These are phyloP conservation scores for Arizona elegans DNA, from an alignment of 2,113 vertebrate genomes.

Conservation along the genomic window DNA sequence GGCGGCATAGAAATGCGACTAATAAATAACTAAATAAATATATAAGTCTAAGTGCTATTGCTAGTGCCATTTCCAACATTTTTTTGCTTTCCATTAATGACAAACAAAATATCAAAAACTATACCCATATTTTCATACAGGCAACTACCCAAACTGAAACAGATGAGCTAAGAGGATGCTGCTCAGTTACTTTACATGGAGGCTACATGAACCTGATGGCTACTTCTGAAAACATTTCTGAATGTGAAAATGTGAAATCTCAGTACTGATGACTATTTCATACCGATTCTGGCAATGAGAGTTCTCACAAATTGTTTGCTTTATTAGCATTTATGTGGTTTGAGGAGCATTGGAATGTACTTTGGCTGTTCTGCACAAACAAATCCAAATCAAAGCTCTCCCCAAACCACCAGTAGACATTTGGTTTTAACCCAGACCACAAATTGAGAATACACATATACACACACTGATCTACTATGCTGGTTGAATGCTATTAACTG, in stretches of 20 bases:
- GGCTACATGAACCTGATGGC: neutral
- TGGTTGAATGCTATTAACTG: constrained; percentile 1
- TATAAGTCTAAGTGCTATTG: neutral
- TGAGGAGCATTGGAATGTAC: neutral
- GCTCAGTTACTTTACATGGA: neutral
- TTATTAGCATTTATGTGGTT: neutral
- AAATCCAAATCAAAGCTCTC: constrained; percentile 13
- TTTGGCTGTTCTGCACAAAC: constrained; percentile 38
- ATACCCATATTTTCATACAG: neutral
- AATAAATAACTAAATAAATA: no score
- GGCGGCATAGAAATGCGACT: no score
- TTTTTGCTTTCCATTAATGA: neutral
- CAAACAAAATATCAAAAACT: neutral
- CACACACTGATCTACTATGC: constrained; percentile 2
- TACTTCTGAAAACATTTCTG: neutral
- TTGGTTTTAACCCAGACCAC: constrained; percentile 24
- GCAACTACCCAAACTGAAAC: neutral
- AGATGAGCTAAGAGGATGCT: neutral
- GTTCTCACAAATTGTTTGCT: constrained; percentile 21
- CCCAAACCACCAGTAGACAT: neutral
- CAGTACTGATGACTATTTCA: constrained; percentile 11
- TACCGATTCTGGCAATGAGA: constrained; percentile 2
- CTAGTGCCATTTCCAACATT: neutral
- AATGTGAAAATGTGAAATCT: neutral
- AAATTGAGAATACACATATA: neutral